These are phyloP conservation scores for Drosophila aldrichi DNA, from an alignment of 2,888 invertebrate genomes.

Conservation along the genomic window DNA sequence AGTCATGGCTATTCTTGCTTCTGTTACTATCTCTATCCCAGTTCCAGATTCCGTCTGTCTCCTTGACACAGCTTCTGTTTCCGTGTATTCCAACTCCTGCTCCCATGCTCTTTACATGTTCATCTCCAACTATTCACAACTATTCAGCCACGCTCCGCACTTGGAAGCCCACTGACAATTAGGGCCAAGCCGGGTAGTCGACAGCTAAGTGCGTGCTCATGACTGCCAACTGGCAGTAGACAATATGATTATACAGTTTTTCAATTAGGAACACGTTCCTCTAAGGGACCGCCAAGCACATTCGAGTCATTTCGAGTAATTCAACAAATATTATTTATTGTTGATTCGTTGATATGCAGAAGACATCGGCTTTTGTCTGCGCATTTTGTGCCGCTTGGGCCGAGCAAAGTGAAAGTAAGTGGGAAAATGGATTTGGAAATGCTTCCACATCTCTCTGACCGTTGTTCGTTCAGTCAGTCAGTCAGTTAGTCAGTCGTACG, in stretches of 20 bases:
- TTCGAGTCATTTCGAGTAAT: constrained; percentile 23
- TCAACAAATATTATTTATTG: constrained; percentile 26
- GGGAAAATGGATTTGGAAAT: constrained; percentile 40
- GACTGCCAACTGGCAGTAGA: constrained; percentile 39
- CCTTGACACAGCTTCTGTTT: no score
- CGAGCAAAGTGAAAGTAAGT: constrained; percentile 61
- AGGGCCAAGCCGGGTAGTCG: constrained; percentile 44
- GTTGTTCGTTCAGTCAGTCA: no score
- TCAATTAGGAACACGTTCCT: constrained; percentile 59
- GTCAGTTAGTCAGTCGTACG: constrained; percentile 20
- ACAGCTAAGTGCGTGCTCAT: constrained; percentile 64
- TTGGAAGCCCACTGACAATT: constrained; percentile 44
- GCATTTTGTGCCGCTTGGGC: constrained; percentile 41
- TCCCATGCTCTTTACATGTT: no score
- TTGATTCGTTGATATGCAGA: constrained; percentile 67
- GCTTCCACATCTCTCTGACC: constrained; percentile 26
- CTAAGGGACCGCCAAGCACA: constrained; percentile 22
- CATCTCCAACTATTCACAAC: neutral
- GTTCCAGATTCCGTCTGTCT: neutral
- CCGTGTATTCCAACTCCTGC: no score
- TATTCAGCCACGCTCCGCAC: neutral
- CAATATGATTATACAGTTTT: constrained; percentile 64
- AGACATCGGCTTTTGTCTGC: constrained; percentile 38
- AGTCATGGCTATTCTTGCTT: no score
- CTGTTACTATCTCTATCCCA: no score